Conservation (phyloP, 92 coral and sea anemone species). For the Siderastrea radians region DNA sequence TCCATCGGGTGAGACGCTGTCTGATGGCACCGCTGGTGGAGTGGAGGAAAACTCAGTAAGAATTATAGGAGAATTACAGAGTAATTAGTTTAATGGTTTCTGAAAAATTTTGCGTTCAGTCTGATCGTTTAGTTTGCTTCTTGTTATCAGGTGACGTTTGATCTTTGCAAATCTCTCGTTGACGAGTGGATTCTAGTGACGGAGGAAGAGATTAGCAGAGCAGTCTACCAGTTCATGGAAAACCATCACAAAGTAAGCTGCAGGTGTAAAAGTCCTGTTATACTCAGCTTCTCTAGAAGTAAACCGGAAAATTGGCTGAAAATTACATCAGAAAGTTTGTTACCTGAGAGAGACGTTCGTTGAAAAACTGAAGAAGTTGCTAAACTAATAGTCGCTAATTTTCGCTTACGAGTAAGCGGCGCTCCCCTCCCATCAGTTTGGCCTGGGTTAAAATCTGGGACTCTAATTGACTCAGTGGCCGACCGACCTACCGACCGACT, state of each 20-base stretch:
- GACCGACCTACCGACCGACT: no score
- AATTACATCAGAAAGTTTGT: no score
- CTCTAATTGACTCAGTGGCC: no score
- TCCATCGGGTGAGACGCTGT: constrained; percentile 76
- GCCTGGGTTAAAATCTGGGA: no score
- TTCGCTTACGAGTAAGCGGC: no score
- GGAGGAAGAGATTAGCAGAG: constrained; percentile 87
- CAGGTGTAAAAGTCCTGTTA: neutral
- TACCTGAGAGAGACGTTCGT: no score
- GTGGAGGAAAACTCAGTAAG: constrained; percentile 83
- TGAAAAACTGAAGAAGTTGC: no score
- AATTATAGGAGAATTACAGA: neutral
- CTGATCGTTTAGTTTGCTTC: neutral
- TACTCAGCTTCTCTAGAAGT: no score
- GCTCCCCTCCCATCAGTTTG: no score
- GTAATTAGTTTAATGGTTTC: neutral
- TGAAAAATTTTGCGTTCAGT: neutral
- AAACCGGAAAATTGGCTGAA: no score
- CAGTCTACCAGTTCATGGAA: constrained; percentile 86
- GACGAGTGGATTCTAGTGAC: constrained; percentile 93
- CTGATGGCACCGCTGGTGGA: constrained; percentile 94
- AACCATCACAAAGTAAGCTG: constrained; percentile 84
- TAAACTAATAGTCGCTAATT: no score
- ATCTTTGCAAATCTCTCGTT: constrained; percentile 79
- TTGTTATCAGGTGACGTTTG: constrained; percentile 80